Conservation (phyloP, 1,140 invertebrate genomes). For the Lanistes nyassanus region DNA sequence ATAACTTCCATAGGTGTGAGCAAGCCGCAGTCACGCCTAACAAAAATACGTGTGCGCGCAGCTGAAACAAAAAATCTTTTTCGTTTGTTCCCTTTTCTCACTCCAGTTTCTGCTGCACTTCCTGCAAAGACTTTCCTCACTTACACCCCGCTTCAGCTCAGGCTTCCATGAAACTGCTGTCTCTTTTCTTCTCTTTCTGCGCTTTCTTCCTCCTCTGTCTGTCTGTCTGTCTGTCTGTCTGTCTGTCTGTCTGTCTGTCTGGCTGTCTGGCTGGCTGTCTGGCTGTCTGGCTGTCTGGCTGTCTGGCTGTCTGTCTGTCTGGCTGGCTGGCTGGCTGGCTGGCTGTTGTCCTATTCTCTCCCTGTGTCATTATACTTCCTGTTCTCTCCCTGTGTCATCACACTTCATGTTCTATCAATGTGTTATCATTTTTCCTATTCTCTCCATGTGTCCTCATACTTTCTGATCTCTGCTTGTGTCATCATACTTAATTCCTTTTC, state of each 20-base stretch:
- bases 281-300: too few relatives aligned
- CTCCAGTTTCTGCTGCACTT: neutral
- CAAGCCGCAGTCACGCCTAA: too few relatives aligned
- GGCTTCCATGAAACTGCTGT: neutral
- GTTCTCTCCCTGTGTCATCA: neutral
- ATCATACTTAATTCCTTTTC: neutral
- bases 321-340: too few relatives aligned
- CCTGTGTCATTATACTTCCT: neutral
- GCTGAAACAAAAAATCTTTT: neutral
- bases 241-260: neutral
- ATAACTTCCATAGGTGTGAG: too few relatives aligned
- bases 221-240: neutral
- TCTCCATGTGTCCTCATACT: too few relatives aligned
- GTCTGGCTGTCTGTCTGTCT: too few relatives aligned
- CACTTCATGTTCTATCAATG: conserved; percentile 1
- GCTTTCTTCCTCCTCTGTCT: neutral
- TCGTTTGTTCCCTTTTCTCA: neutral
- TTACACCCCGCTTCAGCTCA: neutral
- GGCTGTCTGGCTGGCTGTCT: too few relatives aligned
- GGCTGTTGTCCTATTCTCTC: too few relatives aligned
- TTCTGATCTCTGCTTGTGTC: conserved; percentile 10
- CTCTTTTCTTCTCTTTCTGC: conserved; percentile 1
- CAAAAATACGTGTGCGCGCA: too few relatives aligned
- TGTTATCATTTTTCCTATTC: neutral
- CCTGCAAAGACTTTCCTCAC: neutral